Conservation (phyloP, 2,113 vertebrate species). For the Jaculus jaculus region DNA sequence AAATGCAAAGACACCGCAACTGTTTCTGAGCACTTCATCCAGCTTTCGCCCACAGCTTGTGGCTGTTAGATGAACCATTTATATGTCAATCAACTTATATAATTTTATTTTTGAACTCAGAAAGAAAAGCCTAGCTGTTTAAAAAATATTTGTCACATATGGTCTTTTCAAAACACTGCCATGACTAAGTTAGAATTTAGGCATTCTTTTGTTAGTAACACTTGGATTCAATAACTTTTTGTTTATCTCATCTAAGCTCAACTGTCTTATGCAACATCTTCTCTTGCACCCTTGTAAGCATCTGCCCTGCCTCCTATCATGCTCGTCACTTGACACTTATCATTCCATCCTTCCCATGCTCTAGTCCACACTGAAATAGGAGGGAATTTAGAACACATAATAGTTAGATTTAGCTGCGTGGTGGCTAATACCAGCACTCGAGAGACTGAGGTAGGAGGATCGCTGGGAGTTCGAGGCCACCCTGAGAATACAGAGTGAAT, state of each 20-base stretch:
- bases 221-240: constrained; percentile 55
- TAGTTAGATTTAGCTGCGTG: background rate
- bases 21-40: constrained; percentile 74
- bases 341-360: constrained; percentile 3
- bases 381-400: constrained; percentile 21
- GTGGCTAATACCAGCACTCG: too few relatives aligned
- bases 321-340: background rate
- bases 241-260: constrained; percentile 42
- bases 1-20: constrained; percentile 83
- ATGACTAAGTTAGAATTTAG: constrained; percentile 50
- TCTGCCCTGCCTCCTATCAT: background rate
- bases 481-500: too few relatives aligned
- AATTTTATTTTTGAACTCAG: constrained; percentile 50
- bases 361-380: background rate
- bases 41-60: constrained; percentile 70
- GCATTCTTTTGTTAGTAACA: constrained; percentile 42
- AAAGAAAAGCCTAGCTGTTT: constrained; percentile 51
- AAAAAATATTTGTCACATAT: constrained; percentile 49
- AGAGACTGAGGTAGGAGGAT: too few relatives aligned
- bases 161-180: constrained; percentile 52
- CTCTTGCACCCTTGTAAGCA: background rate
- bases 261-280: constrained; percentile 23
- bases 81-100: constrained; percentile 56
- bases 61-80: constrained; percentile 56
- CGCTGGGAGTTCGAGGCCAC: too few relatives aligned